Evolutionary conservation across 2,113 vertebrate species (phyloP), one percentile per base, ranked within the genome.

Genomic region (Chaetodon auriga): DNA sequence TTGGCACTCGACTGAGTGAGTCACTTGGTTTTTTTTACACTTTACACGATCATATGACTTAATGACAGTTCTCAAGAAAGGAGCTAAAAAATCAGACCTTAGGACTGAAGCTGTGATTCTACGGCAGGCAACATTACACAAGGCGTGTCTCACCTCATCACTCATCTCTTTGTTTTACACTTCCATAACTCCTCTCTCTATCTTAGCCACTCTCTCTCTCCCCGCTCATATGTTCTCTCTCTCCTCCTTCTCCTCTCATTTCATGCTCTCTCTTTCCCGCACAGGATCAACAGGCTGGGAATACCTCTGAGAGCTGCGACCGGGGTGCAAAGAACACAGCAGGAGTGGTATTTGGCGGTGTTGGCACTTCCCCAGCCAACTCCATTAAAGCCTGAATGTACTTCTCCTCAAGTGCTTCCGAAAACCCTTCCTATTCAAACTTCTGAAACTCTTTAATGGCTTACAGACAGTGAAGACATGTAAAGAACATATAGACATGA

Each of bases 241-340:
- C 84, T 82, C 69, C 43, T 64, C 53, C 30, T 7, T 64, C 35
- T 63, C 76, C 65, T 60, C 68, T 79, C 57, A 10, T 84, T 41
- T 25, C 45, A 69, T 82, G 71, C 72, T 89, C 91, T 66, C 80
- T 88, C 80, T 23, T 72, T 82, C 81, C 78, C 70, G 87, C 75
- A 48, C 88, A 89, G 78, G 78, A 80, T 93, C 88, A 90, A 89
- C 90, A 93, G 90, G 90, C 90, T 81, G 89, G 87, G 91, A 84
- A 92, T 92, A 93, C 91, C 91, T 92, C 90, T 68, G 90, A 88
- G 90, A 92, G 87, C 88, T 92, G 89, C 25, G 78, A 91, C 89
- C 74, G 38, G 88, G 88, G 91, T 92, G 93, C 92, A 94, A 93
- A 91, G 89, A 91, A 90, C 89, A 68, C 92, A 92, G 93, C 81